Percentiles rank a stretch among this genome's conserved stretches.
Conservation (phyloP, 2,888 invertebrate species). For the Spicauda simplicius region DNA sequence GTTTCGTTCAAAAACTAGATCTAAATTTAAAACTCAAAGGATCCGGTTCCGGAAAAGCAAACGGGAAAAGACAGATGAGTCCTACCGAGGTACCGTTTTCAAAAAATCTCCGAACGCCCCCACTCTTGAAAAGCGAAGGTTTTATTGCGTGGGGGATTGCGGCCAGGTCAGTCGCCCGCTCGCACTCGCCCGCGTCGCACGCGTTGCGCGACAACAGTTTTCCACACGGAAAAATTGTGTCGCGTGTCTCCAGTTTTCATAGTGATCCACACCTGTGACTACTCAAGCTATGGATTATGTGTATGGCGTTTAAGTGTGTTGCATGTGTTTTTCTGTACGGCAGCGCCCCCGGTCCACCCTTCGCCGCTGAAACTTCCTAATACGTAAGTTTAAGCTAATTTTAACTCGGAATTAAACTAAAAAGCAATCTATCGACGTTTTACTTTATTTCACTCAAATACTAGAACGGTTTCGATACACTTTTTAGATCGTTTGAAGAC, state of each 20-base stretch:
- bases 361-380: constrained; percentile 49
- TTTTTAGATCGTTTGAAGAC: constrained; percentile 14
- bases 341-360: constrained; percentile 74
- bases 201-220: constrained; percentile 80
- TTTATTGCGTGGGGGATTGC: constrained; percentile 69
- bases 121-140: constrained; percentile 77
- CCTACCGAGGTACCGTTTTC: constrained; percentile 42
- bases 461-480: constrained; percentile 2
- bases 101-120: constrained; percentile 56
- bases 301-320: constrained; percentile 74
- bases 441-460: constrained; percentile 13
- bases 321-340: constrained; percentile 64
- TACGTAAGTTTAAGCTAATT: constrained; percentile 48
- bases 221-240: constrained; percentile 78
- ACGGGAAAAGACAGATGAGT: constrained; percentile 9
- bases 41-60: constrained; percentile 2
- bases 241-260: constrained; percentile 56
- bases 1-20: not conserved
- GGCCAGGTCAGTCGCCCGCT: constrained; percentile 68
- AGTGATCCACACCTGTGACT: constrained; percentile 40
- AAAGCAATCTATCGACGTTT: not conserved
- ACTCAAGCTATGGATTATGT: constrained; percentile 70
- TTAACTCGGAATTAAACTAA: constrained; percentile 9
- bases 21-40: not conserved
- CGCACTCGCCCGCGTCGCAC: constrained; percentile 69